phyloP scores from a whole-genome alignment of 2,113 vertebrate species.

The Thryonomys swinderianus region DNA sequence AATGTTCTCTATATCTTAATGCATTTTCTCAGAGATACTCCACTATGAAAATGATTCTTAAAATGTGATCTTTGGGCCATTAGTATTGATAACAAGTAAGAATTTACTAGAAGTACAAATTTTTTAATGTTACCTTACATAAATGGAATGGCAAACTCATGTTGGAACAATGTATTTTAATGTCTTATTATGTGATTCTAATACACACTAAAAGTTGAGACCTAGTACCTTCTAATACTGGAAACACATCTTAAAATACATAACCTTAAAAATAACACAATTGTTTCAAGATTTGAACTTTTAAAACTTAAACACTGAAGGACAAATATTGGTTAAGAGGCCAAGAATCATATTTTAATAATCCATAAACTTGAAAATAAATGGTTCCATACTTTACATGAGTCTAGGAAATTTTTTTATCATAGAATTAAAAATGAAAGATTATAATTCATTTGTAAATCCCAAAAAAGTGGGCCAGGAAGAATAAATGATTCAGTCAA shows the following conservation, averaged over 20 bases:
- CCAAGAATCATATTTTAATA: not conserved
- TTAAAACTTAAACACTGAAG: not conserved
- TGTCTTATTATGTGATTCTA: not conserved
- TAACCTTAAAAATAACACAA: not conserved
- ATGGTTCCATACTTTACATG: not conserved
- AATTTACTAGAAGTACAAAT: conserved; percentile 7
- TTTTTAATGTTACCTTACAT: not conserved
- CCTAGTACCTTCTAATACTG: not conserved
- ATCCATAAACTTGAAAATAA: not conserved
- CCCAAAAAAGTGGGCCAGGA: not conserved
- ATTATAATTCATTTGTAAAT: not conserved
- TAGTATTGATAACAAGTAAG: not conserved
- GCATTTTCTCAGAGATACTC: not conserved
- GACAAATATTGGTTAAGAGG: conserved; percentile 10
- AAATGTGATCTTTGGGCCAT: not conserved
- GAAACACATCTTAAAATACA: not conserved
- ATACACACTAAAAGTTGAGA: not conserved
- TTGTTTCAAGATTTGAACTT: not conserved
- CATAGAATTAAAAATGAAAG: conserved; percentile 26
- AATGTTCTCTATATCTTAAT: not conserved
- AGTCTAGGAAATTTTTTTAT: not conserved
- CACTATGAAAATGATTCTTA: not conserved
- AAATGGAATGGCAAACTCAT: not conserved
- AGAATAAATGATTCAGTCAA: conserved; percentile 1
- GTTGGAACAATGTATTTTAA: not conserved